phyloP scores from a whole-genome alignment of 1,140 invertebrate genomes.

The Drosophila simulans region DNA sequence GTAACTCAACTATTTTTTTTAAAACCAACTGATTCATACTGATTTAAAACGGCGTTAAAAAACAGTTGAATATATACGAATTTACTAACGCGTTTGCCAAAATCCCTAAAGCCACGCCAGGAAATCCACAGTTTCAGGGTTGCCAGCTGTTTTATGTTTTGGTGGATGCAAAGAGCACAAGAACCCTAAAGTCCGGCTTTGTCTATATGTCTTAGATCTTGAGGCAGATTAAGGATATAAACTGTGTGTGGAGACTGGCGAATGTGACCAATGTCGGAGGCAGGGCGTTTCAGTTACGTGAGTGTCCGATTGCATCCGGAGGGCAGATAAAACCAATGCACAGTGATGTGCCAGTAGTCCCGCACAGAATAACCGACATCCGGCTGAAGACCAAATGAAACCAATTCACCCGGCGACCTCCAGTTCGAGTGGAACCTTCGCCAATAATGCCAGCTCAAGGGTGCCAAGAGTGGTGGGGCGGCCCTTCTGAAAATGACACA shows the following conservation, averaged over 20 bases:
- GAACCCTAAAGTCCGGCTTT: neutral
- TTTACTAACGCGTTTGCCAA: constrained; percentile 23
- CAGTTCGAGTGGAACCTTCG: constrained; percentile 31
- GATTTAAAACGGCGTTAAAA: neutral
- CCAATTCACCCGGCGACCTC: constrained; percentile 22
- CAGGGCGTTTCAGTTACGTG: constrained; percentile 22
- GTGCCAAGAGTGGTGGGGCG: constrained; percentile 14
- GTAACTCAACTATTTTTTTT: neutral
- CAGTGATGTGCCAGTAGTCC: neutral
- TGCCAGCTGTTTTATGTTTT: constrained; percentile 11
- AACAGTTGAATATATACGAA: neutral
- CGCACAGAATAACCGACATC: constrained; percentile 4
- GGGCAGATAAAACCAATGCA: neutral
- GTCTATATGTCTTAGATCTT: neutral
- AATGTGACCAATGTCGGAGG: constrained; percentile 34
- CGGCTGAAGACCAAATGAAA: constrained; percentile 14
- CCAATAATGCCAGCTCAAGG: constrained; percentile 34
- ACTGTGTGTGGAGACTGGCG: neutral
- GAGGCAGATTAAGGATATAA: neutral
- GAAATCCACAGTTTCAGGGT: constrained; percentile 12
- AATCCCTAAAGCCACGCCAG: constrained; percentile 7
- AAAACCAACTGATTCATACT: too few species aligned
- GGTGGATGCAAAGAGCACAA: neutral
- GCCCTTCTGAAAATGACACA: constrained; percentile 29
- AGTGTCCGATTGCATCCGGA: constrained; percentile 9